Evolutionary conservation across 2,888 invertebrate species (phyloP), one percentile per base, ranked within the genome.

Genomic region (Agonopterix subpropinquella): DNA sequence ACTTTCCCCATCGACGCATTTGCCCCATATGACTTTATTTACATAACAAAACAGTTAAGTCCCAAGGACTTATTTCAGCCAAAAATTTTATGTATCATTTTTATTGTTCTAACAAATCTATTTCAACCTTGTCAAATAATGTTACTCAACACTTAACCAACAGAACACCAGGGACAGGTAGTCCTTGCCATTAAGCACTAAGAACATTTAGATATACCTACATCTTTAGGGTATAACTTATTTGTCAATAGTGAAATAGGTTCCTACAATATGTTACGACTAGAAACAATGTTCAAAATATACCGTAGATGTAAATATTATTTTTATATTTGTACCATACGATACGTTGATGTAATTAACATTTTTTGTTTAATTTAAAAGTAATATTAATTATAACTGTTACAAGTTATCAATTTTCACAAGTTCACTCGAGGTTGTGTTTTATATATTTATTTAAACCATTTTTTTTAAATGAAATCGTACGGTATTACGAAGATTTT

Each of bases 391-490:
- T 53, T 57, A 48, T 52, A 39, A 36, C 36, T 9, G 4, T 11
- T 11, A 41, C 13, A 13, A 39, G 39, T 11, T 39, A n/a, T 39
- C 44, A 51, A 54, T 48, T 57, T 64, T 65, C 64, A 62, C 66
- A 70, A 67, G 81, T 83, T 83, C 80, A 84, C 83, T 86, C 81
- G 67, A 67, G 85, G 84, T 85, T 86, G 85, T 85, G 84, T 76
- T 83, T 61, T 52, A 36, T 50, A 48, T 51, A 53, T 55, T 57
- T 56, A 53, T 58, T 52, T 46, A 45, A 51, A 52, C 37, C 48
- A 44, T n/a, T 51, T 50, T 47, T 50, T 53, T 43, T 41, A 41
- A 35, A 45, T 42, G 9, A 43, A 50, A 48, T 47, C 36, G 11
- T 41, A 53, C 48, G 47, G 44, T 52, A 54, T 39, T n/a, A 39